Conservation (phyloP, 2,888 invertebrate species). For the Chloromyia formosa region DNA sequence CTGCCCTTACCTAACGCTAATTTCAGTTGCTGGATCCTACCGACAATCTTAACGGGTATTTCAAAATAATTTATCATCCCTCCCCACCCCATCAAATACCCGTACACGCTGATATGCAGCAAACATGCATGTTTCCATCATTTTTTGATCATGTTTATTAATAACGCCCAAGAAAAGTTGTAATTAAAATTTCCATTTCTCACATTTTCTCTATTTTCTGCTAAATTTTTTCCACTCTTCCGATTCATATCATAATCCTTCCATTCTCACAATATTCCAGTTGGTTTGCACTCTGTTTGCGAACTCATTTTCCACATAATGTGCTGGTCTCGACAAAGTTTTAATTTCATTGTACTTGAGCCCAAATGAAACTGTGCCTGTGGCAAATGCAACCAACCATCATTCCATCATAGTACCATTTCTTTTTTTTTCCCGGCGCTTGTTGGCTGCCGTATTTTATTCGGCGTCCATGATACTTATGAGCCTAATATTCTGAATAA, state of each 20-base stretch:
- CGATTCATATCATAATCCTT: constrained; percentile 17
- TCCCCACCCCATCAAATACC: too few species aligned
- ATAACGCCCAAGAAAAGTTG: constrained; percentile 18
- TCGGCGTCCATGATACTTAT: neutral
- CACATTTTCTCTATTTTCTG: constrained; percentile 33
- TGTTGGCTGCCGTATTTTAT: too few species aligned
- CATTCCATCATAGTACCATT: neutral
- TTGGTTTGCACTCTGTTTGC: constrained; percentile 24
- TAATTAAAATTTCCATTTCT: constrained; percentile 32
- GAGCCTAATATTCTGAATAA: constrained; percentile 28
- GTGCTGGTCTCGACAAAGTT: constrained; percentile 49
- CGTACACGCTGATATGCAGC: too few species aligned
- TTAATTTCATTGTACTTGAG: constrained; percentile 51
- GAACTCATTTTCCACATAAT: constrained; percentile 43
- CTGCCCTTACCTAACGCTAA: too few species aligned
- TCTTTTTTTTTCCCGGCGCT: too few species aligned
- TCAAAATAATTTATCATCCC: too few species aligned
- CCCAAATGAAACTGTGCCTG: constrained; percentile 42
- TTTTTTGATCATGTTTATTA: constrained; percentile 36
- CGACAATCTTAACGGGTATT: too few species aligned
- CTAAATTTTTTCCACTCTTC: neutral
- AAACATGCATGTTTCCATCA: too few species aligned
- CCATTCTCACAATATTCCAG: constrained; percentile 20
- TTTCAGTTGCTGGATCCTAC: too few species aligned
- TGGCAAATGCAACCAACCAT: constrained; percentile 34